Percentiles rank a stretch among this genome's conserved stretches.
These are phyloP conservation scores for Chaetops frenatus DNA, from an alignment of 2,113 vertebrate species.

Conservation along the genomic window DNA sequence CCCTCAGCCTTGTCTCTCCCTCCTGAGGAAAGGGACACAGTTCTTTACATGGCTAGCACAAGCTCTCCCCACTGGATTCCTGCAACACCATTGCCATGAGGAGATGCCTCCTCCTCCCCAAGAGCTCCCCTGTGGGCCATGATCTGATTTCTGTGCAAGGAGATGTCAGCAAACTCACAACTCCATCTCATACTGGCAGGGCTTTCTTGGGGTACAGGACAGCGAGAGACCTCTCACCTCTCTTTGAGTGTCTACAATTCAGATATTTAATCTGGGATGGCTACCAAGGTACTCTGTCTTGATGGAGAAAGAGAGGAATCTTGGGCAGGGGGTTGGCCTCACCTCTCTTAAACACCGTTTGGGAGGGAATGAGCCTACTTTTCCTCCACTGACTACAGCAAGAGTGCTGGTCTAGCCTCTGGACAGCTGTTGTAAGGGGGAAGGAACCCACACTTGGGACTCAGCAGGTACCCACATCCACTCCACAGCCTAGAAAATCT, in stretches of 20 bases:
- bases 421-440: neutral
- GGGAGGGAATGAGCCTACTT: neutral
- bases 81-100: neutral
- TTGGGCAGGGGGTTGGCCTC: neutral
- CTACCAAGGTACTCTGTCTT: neutral
- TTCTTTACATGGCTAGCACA: neutral
- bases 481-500: neutral
- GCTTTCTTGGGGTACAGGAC: neutral
- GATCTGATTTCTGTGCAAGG: neutral
- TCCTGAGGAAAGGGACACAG: neutral
- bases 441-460: neutral
- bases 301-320: neutral
- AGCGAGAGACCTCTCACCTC: neutral
- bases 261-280: neutral
- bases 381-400: neutral
- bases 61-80: neutral
- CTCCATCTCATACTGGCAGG: neutral
- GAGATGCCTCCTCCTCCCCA: neutral
- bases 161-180: neutral
- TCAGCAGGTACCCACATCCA: fast-evolving
- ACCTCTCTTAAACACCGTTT: neutral
- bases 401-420: neutral
- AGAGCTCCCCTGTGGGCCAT: neutral
- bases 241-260: neutral
- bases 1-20: neutral